Conservation (phyloP, 2,888 invertebrate species). For the Mayetiola destructor region DNA sequence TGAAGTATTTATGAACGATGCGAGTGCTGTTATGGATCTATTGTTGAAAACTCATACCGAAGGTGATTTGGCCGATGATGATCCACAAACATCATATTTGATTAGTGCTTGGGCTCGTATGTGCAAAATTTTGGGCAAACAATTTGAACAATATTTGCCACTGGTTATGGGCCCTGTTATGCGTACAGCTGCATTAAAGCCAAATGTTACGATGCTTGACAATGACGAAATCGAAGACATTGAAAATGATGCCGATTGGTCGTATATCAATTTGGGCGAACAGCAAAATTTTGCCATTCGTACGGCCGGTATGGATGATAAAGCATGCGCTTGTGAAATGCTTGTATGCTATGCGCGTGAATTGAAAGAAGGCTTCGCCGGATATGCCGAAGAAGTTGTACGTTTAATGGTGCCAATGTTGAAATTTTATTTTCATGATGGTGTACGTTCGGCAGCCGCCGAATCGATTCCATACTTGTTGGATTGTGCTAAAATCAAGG, state of each 20-base stretch:
- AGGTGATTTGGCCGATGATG: conserved; percentile 77
- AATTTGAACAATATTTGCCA: conserved; percentile 78
- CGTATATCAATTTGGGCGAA: conserved; percentile 77
- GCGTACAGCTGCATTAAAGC: conserved; percentile 74
- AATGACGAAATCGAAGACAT: conserved; percentile 66
- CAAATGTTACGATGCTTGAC: conserved; percentile 74
- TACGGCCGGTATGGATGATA: conserved; percentile 79
- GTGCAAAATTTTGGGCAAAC: conserved; percentile 80
- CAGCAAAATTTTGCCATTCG: conserved; percentile 85
- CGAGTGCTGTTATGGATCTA: conserved; percentile 91
- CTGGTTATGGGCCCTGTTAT: conserved; percentile 83
- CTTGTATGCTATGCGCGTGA: conserved; percentile 82
- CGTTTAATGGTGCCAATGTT: conserved; percentile 68
- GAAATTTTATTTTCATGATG: conserved; percentile 81
- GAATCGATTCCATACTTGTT: conserved; percentile 73
- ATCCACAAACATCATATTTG: conserved; percentile 93
- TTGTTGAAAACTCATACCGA: conserved; percentile 80
- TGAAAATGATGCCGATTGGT: conserved; percentile 75
- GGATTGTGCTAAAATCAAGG: conserved; percentile 70
- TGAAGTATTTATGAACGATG: conserved; percentile 78
- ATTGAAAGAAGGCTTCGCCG: conserved; percentile 56
- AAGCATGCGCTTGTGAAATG: conserved; percentile 88
- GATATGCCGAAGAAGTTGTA: conserved; percentile 56
- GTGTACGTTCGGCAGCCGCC: conserved; percentile 73
- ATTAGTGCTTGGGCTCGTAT: conserved; percentile 99